Conservation (phyloP, 2,797 vertebrate genomes). For the Acipenser transmontanus region DNA sequence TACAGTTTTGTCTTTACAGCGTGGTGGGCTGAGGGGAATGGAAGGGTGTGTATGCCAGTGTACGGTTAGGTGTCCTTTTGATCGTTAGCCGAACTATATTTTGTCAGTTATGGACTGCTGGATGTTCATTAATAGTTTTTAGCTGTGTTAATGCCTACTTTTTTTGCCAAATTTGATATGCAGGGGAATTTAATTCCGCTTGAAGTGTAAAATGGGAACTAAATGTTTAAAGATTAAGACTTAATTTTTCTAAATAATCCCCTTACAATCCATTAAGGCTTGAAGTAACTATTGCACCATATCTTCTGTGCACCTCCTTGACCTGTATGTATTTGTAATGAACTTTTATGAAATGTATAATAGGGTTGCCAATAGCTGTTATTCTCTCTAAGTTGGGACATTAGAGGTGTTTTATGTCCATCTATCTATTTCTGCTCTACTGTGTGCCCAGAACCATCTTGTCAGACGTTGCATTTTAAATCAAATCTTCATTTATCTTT, state of each 20-base stretch:
- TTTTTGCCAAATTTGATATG: background rate
- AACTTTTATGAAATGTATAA: background rate
- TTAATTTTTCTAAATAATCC: background rate
- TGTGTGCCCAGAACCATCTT: background rate
- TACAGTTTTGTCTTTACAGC: too few species aligned
- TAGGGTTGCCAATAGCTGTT: background rate
- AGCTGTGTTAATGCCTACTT: too few species aligned
- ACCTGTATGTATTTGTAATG: background rate
- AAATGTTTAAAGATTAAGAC: background rate
- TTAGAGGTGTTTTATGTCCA: background rate
- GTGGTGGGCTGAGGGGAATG: too few species aligned
- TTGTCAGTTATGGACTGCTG: too few species aligned
- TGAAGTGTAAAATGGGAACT: background rate
- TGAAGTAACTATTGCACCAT: background rate
- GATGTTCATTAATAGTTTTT: too few species aligned
- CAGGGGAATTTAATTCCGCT: background rate
- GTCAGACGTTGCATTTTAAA: too few species aligned
- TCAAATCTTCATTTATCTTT: background rate
- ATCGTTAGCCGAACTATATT: too few species aligned
- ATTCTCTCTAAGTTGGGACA: background rate
- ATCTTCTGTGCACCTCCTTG: background rate
- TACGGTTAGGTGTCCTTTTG: too few species aligned
- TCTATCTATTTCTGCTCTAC: background rate
- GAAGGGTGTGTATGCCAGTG: too few species aligned
- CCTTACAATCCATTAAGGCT: background rate